Evolutionary conservation across 1,140 invertebrate species (phyloP), one percentile per base, ranked within the genome.

Genomic region (Psix sp.): DNA sequence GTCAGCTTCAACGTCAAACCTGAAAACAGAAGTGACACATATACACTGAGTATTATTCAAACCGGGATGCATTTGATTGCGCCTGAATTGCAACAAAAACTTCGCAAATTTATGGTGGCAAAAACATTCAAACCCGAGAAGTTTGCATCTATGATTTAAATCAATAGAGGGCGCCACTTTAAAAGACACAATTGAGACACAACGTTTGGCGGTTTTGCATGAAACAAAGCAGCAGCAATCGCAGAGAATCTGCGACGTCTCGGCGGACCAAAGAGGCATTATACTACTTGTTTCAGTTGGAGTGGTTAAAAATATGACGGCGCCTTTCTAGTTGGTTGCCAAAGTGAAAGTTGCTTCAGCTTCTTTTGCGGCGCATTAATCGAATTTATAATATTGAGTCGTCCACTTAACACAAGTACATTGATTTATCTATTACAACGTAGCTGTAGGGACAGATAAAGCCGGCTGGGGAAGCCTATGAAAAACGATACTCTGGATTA

Each of bases 1-100:
- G 77, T 49, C 10, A 82, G 51, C 24, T 78, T 70, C 4, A 84
- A 15, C 7, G 74, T 59, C 15, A 70, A 16, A 3, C 79, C 84
- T 84, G 59, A 11, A 67, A 74, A 17, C 43, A 56, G 48, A 11
- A 54, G 5, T 4, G 9, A 52, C 10, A 33, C 10, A n/a, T 10
- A 33, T 11, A 7, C 29, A 35, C 2, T 24, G 3, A 24, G 21
- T 3, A 4, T 24, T 24, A 24, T 24, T 24, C n/a, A n/a, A n/a
- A n/a, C n/a, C n/a, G n/a, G n/a, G n/a, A n/a, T n/a, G n/a, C n/a
- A n/a, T n/a, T n/a, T n/a, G n/a, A n/a, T n/a, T n/a, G n/a, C n/a
- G n/a, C n/a, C n/a, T n/a, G n/a, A n/a, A n/a, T n/a, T n/a, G n/a
- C n/a, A n/a, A n/a, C n/a, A n/a, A n/a, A n/a, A n/a, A n/a, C n/a